These are phyloP conservation scores for Dryobotodes eremita DNA, from an alignment of 2,888 invertebrate genomes.

Conservation along the genomic window DNA sequence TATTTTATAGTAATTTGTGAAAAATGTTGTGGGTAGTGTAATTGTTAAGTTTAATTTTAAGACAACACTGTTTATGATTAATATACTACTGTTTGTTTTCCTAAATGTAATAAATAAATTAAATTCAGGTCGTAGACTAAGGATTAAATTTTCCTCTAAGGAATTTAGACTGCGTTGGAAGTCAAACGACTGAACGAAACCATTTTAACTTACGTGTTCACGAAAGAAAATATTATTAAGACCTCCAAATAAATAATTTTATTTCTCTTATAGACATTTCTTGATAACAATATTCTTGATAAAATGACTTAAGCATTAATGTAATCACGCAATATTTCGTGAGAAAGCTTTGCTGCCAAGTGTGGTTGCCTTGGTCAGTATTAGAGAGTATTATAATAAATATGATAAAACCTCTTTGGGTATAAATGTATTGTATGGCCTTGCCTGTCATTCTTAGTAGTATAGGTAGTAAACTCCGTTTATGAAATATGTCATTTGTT, in stretches of 20 bases:
- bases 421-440: slow-evolving; percentile 19
- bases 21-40: too few species aligned
- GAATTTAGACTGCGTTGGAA: slow-evolving; percentile 25
- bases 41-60: too few species aligned
- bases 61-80: too few species aligned
- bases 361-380: slow-evolving; percentile 39
- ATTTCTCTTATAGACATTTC: slow-evolving; percentile 12
- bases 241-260: slow-evolving; percentile 16
- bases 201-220: slow-evolving; percentile 5
- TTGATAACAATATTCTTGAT: slow-evolving; percentile 28
- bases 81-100: too few species aligned
- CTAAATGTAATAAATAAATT: background rate
- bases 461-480: slow-evolving; percentile 30
- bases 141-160: slow-evolving; percentile 4
- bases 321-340: slow-evolving; percentile 63
- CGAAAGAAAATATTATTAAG: slow-evolving; percentile 8
- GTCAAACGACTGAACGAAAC: slow-evolving; percentile 13
- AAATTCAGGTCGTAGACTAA: slow-evolving; percentile 1
- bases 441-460: slow-evolving; percentile 26
- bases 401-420: slow-evolving; percentile 16
- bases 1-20: too few species aligned
- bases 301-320: slow-evolving; percentile 51
- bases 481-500: slow-evolving; percentile 25
- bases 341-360: slow-evolving; percentile 48
- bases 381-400: slow-evolving; percentile 18